Evolutionary conservation across 2,797 vertebrate species (phyloP).

Genomic region (Acanthopagrus latus): DNA sequence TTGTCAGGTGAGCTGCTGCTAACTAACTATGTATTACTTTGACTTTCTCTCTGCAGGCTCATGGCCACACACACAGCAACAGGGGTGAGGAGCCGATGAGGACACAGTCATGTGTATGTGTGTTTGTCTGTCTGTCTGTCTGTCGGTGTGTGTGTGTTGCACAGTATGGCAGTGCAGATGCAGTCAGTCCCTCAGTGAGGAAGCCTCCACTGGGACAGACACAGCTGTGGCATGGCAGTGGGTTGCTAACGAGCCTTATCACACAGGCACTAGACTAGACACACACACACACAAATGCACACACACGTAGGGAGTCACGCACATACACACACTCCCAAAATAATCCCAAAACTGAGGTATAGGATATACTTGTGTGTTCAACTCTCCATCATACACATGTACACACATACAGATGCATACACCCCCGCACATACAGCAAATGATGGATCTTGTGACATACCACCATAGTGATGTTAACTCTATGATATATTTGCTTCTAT

Average conservation of each 20-base stretch:
- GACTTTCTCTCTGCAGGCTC: slow-evolving; percentile 53
- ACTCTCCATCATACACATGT: neutral
- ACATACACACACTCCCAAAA: slow-evolving; percentile 20
- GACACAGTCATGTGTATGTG: slow-evolving; percentile 43
- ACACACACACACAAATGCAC: slow-evolving; percentile 22
- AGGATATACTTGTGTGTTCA: neutral
- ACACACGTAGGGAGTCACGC: neutral
- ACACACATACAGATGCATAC: neutral
- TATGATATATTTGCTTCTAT: neutral
- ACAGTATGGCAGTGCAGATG: slow-evolving; percentile 79
- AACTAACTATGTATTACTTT: slow-evolving; percentile 53
- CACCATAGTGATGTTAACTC: neutral
- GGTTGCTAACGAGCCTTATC: slow-evolving; percentile 84
- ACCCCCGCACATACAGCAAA: slow-evolving; percentile 14
- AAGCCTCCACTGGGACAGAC: slow-evolving; percentile 75
- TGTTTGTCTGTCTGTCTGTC: slow-evolving; percentile 26
- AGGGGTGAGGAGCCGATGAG: slow-evolving; percentile 41
- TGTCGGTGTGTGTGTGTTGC: slow-evolving; percentile 31
- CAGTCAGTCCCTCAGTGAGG: slow-evolving; percentile 70
- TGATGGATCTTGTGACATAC: slow-evolving; percentile 6
- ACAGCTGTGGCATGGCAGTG: slow-evolving; percentile 82
- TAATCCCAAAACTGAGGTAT: slow-evolving; percentile 29
- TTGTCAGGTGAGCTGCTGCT: slow-evolving; percentile 69
- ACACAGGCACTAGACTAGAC: slow-evolving; percentile 57
- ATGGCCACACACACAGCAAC: slow-evolving; percentile 40